Evolutionary conservation across 2,113 vertebrate species (phyloP).

Genomic region (Balaenoptera acutorostrata): DNA sequence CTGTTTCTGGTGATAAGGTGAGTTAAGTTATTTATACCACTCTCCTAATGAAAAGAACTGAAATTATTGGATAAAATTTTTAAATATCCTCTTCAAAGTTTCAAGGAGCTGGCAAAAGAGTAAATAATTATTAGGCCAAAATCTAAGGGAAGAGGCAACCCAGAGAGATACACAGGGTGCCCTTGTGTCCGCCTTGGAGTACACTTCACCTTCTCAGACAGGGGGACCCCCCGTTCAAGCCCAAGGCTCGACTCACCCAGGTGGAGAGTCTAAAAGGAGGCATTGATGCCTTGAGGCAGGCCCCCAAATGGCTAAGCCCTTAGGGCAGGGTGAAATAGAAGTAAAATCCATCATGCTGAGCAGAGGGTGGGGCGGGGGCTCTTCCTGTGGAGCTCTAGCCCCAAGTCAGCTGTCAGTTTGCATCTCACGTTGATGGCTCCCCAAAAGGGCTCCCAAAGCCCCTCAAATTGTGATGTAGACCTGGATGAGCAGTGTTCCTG

Average conservation of each 20-base stretch:
- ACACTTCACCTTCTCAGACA: no score
- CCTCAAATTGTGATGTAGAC: not conserved
- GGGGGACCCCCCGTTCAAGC: no score
- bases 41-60: not conserved
- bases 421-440: no score
- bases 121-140: not conserved
- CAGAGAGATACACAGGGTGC: not conserved
- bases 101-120: not conserved
- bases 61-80: not conserved
- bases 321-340: not conserved
- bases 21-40: not conserved
- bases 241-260: fast-evolving
- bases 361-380: fast-evolving
- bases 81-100: not conserved
- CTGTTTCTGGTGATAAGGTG: not conserved
- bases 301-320: not conserved
- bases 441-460: not conserved
- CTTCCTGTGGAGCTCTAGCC: not conserved
- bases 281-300: not conserved
- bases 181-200: not conserved
- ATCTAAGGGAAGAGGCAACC: not conserved
- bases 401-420: not conserved
- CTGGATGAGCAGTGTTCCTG: not conserved
- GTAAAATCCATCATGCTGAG: not conserved
- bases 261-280: not conserved